phyloP scores from a whole-genome alignment of 2,888 invertebrate genomes.

The Disparrhopalites patrizii region DNA sequence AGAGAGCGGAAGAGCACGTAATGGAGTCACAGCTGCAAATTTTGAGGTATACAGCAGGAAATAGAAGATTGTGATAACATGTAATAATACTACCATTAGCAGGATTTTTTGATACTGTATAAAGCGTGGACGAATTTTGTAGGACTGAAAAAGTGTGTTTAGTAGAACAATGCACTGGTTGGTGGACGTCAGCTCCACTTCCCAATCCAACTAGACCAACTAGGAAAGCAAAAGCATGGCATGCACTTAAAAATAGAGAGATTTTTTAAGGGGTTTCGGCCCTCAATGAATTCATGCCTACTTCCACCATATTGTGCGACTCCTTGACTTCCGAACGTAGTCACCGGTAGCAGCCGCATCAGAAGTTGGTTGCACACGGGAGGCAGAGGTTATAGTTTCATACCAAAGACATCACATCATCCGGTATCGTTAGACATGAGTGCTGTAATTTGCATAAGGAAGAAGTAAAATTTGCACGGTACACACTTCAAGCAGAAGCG shows the following conservation, averaged over 20 bases:
- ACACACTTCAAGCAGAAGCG: no score
- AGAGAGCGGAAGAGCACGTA: background rate
- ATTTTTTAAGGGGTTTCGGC: background rate
- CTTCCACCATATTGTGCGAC: no score
- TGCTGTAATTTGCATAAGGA: no score
- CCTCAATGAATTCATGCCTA: background rate
- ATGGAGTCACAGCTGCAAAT: background rate
- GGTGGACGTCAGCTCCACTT: constrained; percentile 26
- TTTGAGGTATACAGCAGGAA: background rate
- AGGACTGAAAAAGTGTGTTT: constrained; percentile 20
- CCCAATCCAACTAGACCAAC: constrained; percentile 35
- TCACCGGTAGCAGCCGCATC: no score
- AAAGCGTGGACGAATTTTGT: constrained; percentile 11
- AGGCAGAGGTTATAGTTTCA: no score
- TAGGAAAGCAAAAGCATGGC: constrained; percentile 25
- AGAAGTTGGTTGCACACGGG: no score
- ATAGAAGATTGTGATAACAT: background rate
- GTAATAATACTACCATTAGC: no score
- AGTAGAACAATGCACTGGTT: constrained; percentile 33
- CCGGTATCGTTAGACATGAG: no score
- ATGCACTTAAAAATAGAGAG: constrained; percentile 34
- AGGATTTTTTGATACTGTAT: background rate
- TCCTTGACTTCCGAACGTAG: no score
- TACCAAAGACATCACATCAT: no score
- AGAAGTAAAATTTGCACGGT: no score